Conservation (phyloP, 2,113 vertebrate genomes). For the Bambusicola thoracicus region DNA sequence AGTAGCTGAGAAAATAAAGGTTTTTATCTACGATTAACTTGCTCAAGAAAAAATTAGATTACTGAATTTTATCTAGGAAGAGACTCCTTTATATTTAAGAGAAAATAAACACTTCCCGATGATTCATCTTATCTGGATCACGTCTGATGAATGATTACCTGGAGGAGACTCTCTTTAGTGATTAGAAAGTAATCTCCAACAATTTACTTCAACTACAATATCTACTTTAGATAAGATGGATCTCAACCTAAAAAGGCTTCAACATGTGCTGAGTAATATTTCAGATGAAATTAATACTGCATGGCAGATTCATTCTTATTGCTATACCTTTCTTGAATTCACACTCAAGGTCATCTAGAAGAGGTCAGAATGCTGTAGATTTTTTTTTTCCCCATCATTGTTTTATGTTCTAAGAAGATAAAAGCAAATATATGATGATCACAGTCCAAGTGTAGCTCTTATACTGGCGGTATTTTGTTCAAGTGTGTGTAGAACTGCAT, state of each 20-base stretch:
- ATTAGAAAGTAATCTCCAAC: neutral
- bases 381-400: neutral
- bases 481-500: neutral
- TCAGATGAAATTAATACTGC: neutral
- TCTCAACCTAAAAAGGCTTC: neutral
- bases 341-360: neutral
- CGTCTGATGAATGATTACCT: neutral
- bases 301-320: neutral
- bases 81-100: neutral
- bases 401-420: neutral
- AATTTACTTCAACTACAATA: neutral
- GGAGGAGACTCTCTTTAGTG: neutral
- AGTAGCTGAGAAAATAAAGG: neutral
- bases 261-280: neutral
- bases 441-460: neutral
- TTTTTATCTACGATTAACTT: neutral
- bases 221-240: neutral
- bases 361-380: neutral
- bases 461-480: neutral
- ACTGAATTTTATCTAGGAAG: neutral
- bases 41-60: neutral
- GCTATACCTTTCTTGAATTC: neutral
- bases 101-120: neutral
- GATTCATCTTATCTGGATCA: neutral
- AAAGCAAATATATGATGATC: neutral